Base-by-base conservation (phyloP, 64 coral and sea anemone species). In the Pocillopora verrucosa region DNA sequence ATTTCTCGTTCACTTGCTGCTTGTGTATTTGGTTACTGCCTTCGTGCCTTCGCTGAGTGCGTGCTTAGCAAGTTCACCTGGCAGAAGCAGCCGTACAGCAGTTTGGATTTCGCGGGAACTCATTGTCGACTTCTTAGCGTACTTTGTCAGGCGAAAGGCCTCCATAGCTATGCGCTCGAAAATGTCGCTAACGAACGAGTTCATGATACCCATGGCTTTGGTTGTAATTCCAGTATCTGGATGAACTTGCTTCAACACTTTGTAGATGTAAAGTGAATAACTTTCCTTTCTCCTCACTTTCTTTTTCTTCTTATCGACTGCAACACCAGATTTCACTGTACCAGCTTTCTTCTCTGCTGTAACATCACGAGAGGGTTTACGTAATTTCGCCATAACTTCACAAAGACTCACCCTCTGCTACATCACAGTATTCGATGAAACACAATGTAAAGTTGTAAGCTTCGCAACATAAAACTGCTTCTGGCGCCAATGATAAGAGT, bases 41-140 rank as follows among this genome's bases (percentile, higher is more conserved):
- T 79, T 79, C 11, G 77, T 79, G 30, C 77, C 77, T 59, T 79
- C 77, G 59, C 77, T 79, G 56, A 79, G 16, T 11, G 77, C 77
- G 22, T 79, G 77, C 59, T 79, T 79, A 22, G 77, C 77, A 56
- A 79, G 57, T 59, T 79, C 77, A 79, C 77, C 56, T 19, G 77
- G 77, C n/a, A 79, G 13, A 79, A 79, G 51, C 7, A 79, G 22
- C 22, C 77, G 58, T 19, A 59, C 38, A 22, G 77, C 56, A n/a
- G 56, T 59, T 13, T 79, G 77, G 12, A 79, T 79, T 57, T 79
- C 77, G 56, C 77, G 77, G 56, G 77, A 79, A 11, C 77, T 60
- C 51, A 79, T 79, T 2, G 77, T 79, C 56, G 11, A 58, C 56
- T 26, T 58, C 57, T 79, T 60, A 51, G 77, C 56, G 77, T 79